phyloP scores from a whole-genome alignment of 2,113 vertebrate species.

The Brachypodius melanocephalos region DNA sequence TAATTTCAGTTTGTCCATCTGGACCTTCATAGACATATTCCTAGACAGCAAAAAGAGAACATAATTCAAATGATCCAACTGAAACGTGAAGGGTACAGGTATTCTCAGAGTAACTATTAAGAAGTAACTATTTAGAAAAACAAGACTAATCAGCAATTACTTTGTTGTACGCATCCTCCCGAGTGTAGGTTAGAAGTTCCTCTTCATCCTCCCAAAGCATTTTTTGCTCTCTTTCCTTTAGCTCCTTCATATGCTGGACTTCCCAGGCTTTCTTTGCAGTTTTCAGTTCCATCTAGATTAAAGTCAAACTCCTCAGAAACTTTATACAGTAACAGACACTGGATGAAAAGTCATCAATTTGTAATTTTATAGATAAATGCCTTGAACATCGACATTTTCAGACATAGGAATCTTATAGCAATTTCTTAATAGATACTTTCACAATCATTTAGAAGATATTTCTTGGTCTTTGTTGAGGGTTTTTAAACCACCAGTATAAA shows the following conservation, averaged over 20 bases:
- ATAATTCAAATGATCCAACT: background rate
- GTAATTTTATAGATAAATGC: background rate
- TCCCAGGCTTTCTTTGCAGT: slow-evolving; percentile 85
- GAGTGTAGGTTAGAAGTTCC: slow-evolving; percentile 88
- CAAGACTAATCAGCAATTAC: slow-evolving; percentile 56
- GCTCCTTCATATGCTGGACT: slow-evolving; percentile 78
- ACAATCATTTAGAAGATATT: background rate
- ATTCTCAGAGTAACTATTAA: background rate
- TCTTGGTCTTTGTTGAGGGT: background rate
- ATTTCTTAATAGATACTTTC: background rate
- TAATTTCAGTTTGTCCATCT: slow-evolving; percentile 88
- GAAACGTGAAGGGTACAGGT: background rate
- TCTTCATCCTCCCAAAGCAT: slow-evolving; percentile 82
- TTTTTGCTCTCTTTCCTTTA: slow-evolving; percentile 80
- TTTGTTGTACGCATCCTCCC: slow-evolving; percentile 93
- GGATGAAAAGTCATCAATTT: background rate
- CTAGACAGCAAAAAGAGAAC: slow-evolving; percentile 59
- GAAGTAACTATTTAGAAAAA: background rate
- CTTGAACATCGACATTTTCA: background rate
- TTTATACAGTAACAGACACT: background rate
- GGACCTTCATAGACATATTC: slow-evolving; percentile 88
- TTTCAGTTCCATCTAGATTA: slow-evolving; percentile 75
- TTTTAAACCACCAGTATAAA: background rate
- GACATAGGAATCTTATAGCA: background rate
- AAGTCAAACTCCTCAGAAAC: background rate